phyloP scores from a whole-genome alignment of 2,113 vertebrate species.

The Podiceps cristatus region DNA sequence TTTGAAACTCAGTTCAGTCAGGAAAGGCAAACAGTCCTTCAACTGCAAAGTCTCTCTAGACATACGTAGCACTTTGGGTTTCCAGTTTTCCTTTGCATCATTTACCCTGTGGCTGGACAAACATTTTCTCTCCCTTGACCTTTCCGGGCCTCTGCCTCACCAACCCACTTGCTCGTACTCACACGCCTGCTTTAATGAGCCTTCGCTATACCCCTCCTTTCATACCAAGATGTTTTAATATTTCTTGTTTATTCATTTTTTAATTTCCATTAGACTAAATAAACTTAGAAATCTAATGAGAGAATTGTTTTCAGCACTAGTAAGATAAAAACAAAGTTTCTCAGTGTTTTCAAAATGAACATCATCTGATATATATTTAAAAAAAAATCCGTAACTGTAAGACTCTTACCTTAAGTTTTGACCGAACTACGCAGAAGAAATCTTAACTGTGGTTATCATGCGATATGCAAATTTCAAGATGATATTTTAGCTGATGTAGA shows the following conservation, averaged over 20 bases:
- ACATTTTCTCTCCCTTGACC: slow-evolving; percentile 3
- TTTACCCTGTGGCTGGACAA: slow-evolving; percentile 6
- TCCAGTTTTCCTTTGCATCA: background rate
- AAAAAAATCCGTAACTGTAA: rapidly evolving
- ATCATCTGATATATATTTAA: background rate
- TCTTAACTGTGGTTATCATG: background rate
- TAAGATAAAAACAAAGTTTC: background rate
- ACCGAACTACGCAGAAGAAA: background rate
- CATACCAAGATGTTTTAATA: background rate
- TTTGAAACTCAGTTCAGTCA: background rate
- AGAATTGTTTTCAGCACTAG: background rate
- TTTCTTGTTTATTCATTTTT: background rate
- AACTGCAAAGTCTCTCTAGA: background rate
- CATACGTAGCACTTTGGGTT: background rate
- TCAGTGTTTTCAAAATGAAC: background rate
- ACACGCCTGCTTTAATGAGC: background rate
- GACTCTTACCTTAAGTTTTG: slow-evolving; percentile 12
- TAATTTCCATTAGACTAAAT: background rate
- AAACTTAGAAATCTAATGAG: background rate
- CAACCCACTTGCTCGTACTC: background rate
- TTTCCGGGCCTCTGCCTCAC: background rate
- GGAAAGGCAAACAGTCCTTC: background rate
- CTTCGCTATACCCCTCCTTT: background rate
- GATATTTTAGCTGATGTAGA: slow-evolving; percentile 28
- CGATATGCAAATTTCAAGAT: background rate